phyloP scores from a whole-genome alignment of 2,888 invertebrate species.

The Notocelia uddmanniana region DNA sequence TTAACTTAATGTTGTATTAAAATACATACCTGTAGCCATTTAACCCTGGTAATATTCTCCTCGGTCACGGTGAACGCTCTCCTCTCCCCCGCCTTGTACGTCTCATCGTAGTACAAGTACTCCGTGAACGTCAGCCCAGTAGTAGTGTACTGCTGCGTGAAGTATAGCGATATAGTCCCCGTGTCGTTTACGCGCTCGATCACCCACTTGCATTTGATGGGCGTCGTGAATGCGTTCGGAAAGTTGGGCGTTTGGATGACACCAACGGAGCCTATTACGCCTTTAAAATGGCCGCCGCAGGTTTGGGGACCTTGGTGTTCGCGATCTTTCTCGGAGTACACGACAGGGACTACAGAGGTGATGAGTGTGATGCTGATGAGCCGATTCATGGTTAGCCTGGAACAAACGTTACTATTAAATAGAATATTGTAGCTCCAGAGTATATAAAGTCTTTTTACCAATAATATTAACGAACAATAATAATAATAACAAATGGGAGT shows the following conservation, averaged over 20 bases:
- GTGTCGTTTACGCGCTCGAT: conserved; percentile 91
- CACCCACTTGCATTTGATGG: conserved; percentile 94
- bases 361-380: conserved; percentile 70
- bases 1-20: no score
- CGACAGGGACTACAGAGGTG: conserved; percentile 62
- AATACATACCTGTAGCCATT: conserved; percentile 81
- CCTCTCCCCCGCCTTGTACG: conserved; percentile 88
- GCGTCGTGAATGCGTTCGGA: conserved; percentile 92
- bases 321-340: conserved; percentile 64
- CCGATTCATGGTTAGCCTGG: conserved; percentile 70
- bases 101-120: conserved; percentile 90
- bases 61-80: conserved; percentile 89
- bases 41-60: conserved; percentile 89
- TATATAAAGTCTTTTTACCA: no score
- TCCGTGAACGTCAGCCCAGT: conserved; percentile 92
- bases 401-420: conserved; percentile 57
- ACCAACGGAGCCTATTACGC: conserved; percentile 88
- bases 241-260: conserved; percentile 94
- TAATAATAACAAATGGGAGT: no score
- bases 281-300: conserved; percentile 89
- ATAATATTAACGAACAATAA: no score
- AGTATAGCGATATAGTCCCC: conserved; percentile 92
- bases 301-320: conserved; percentile 76
- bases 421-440: neutral
- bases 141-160: conserved; percentile 94